A percentile compares a stretch with the other conserved stretches of the same genome.
phyloP scores from a whole-genome alignment of 23 tunicate species.

The Trididemnum clinides region DNA sequence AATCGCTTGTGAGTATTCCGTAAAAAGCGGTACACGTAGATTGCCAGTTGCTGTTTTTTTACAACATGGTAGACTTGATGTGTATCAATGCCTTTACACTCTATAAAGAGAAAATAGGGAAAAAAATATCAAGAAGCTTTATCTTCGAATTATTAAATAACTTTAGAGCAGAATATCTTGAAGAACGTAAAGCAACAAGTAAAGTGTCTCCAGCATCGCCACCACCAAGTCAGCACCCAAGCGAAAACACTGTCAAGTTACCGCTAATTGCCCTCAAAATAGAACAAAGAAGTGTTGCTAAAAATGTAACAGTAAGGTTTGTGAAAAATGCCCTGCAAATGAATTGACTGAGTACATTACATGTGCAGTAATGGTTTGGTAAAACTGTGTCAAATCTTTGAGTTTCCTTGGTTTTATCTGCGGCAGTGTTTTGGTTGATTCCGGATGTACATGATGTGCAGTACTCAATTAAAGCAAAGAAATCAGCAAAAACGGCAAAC shows the following conservation, averaged over 20 bases:
- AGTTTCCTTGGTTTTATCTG: background rate
- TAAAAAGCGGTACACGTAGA: constrained; percentile 2
- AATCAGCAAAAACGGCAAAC: background rate
- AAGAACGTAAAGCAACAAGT: background rate
- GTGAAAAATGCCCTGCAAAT: background rate
- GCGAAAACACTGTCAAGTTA: too few relatives aligned
- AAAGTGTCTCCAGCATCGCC: background rate
- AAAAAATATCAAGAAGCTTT: background rate
- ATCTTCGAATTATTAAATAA: background rate
- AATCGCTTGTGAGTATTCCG: constrained; percentile 1
- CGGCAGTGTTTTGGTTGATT: background rate
- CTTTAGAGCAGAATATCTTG: background rate
- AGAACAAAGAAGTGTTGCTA: background rate
- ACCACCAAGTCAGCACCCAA: background rate
- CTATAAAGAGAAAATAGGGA: background rate
- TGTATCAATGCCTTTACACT: background rate
- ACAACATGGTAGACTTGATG: background rate
- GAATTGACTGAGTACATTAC: background rate
- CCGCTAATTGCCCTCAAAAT: background rate
- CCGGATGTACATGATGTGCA: background rate
- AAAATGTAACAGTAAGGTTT: background rate
- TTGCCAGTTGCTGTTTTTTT: constrained; percentile 2
- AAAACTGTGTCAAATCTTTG: background rate
- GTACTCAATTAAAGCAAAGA: background rate
- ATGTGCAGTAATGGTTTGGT: background rate